Evolutionary conservation across 2,797 vertebrate genomes (phyloP), one percentile per base, ranked within the genome.

Genomic region (Xyrichtys novacula): DNA sequence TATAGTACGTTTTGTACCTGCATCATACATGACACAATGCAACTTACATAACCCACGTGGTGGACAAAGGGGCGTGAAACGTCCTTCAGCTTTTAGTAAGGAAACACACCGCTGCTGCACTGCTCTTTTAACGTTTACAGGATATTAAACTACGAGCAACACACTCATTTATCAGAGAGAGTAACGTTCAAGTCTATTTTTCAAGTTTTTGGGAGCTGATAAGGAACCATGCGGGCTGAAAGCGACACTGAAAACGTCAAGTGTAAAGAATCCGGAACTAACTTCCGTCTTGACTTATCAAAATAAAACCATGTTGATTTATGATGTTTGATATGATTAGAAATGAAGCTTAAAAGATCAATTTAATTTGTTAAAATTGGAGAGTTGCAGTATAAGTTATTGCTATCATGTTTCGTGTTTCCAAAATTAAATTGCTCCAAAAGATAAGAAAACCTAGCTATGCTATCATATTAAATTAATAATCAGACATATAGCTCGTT

Each of bases 281-380:
- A 56, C 58, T 84, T 88, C 84, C 81, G 84, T 48, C 17, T 39
- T 16, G 0, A 42, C 8, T 56, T 83, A 25, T 75, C 85, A 89
- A 78, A 86, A 73, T 85, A 83, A 88, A 81, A 54, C 16, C 0
- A 23, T 7, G 2, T 6, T 9, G 6, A 3, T 5, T 14, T 28
- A 17, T 17, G 11, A 23, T 0, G 7, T 3, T 8, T 23, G 5
- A 2, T 16, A 32, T 54, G 26, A 2, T 0, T 22, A 53, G 10
- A 11, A 8, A n/a, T n/a, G 40, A 39, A 16, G n/a, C 25, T 9
- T 7, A 5, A 19, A 28, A 19, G 20, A 34, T 34, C 3, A 48
- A 26, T 22, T 19, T 4, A 7, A 9, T 47, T 9, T 2, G 39
- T 4, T 4, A 29, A 5, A 9, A 20, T n/a, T n/a, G n/a, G n/a